Evolutionary conservation across 2,113 vertebrate genomes (phyloP).

Genomic region (Capra hircus): DNA sequence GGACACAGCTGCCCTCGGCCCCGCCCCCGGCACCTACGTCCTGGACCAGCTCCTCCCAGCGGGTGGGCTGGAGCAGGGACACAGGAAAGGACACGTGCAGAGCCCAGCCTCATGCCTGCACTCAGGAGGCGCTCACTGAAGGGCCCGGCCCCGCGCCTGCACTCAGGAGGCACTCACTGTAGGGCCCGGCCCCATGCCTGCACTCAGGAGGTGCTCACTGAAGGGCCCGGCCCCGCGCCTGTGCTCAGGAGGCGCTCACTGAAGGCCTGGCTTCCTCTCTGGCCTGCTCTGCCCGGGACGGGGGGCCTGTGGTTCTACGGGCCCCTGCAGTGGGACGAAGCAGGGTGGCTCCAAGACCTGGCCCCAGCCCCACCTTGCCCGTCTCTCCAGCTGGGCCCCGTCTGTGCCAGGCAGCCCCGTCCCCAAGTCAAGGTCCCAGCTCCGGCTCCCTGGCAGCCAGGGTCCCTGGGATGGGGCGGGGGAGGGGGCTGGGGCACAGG

Average conservation of each 20-base stretch:
- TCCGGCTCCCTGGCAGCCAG: neutral
- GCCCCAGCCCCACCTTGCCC: neutral
- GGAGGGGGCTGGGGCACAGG: neutral
- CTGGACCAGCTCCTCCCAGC: neutral
- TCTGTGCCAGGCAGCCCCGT: accelerated
- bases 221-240: too few species aligned
- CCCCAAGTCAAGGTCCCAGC: too few species aligned
- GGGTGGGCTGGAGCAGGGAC: accelerated
- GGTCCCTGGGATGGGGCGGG: neutral
- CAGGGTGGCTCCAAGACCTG: too few species aligned
- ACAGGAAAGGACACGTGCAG: accelerated
- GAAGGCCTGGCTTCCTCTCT: accelerated
- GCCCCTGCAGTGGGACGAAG: neutral
- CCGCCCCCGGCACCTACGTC: accelerated
- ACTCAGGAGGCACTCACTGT: accelerated
- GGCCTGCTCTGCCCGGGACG: neutral
- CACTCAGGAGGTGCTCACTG: accelerated
- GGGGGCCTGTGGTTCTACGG: accelerated
- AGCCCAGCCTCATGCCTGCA: accelerated
- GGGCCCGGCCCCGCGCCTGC: too few species aligned
- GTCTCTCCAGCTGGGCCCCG: neutral
- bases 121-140: accelerated
- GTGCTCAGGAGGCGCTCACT: accelerated
- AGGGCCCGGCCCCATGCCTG: too few species aligned
- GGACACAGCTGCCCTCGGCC: neutral